Evolutionary conservation across 2,888 invertebrate genomes (phyloP).

Genomic region (Copidosoma aretas): DNA sequence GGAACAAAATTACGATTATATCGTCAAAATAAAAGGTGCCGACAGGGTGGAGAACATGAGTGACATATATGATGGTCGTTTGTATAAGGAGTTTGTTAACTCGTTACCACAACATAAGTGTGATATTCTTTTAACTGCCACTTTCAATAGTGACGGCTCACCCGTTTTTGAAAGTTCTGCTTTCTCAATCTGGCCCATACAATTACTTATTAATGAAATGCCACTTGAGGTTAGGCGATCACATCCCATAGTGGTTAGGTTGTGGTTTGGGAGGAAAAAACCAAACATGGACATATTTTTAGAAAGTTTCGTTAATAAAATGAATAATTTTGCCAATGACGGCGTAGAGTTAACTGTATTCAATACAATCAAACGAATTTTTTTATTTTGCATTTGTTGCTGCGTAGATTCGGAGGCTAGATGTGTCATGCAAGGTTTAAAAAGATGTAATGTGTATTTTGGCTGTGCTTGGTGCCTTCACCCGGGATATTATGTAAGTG

Average conservation of each 20-base stretch:
- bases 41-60: no score
- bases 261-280: slow-evolving; percentile 14
- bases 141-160: slow-evolving; percentile 16
- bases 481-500: neutral
- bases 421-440: neutral
- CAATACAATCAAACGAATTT: neutral
- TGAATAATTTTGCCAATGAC: neutral
- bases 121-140: neutral
- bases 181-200: slow-evolving; percentile 17
- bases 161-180: slow-evolving; percentile 8
- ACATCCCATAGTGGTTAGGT: neutral
- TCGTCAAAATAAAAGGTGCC: no score
- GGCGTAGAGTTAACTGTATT: neutral
- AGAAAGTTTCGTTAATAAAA: neutral
- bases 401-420: neutral
- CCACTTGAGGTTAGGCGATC: neutral
- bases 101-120: neutral
- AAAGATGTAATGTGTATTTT: neutral
- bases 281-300: slow-evolving; percentile 1
- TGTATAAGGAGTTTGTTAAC: neutral
- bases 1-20: no score
- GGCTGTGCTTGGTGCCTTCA: slow-evolving; percentile 9
- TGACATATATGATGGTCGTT: slow-evolving; percentile 1
- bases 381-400: neutral
- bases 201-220: slow-evolving; percentile 12